phyloP scores from a whole-genome alignment of 2,797 vertebrate species.

The Apogon talboti region DNA sequence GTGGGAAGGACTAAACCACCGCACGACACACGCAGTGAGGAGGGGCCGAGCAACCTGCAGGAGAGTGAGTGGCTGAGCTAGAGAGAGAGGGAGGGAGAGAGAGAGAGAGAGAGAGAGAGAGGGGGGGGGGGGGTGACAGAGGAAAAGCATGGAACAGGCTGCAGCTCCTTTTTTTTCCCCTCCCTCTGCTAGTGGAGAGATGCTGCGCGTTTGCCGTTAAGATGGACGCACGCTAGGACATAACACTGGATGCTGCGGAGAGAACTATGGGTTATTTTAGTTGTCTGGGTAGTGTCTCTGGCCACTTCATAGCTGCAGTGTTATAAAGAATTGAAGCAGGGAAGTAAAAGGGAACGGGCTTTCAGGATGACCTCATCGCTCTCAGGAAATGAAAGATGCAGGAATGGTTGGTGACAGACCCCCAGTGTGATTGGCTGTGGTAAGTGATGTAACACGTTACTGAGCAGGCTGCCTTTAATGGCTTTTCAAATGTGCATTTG shows the following conservation, averaged over 20 bases:
- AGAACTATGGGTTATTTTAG: conserved; percentile 17
- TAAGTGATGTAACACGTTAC: conserved; percentile 98
- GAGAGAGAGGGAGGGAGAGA: conserved; percentile 28
- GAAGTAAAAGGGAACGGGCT: conserved; percentile 19
- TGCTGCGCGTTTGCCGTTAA: conserved; percentile 23
- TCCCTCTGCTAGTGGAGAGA: conserved; percentile 36
- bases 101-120: conserved; percentile 23
- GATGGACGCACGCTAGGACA: conserved; percentile 28
- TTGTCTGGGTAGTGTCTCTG: background rate
- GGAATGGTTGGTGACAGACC: conserved; percentile 92
- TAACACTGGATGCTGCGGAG: conserved; percentile 21
- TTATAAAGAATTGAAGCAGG: conserved; percentile 16
- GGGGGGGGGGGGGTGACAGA: conserved; percentile 49
- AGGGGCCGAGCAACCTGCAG: conserved; percentile 82
- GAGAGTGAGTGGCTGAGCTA: conserved; percentile 57
- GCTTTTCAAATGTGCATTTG: conserved; percentile 87
- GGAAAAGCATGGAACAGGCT: conserved; percentile 66
- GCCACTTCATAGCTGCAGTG: conserved; percentile 5
- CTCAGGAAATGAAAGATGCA: conserved; percentile 82
- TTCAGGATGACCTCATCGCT: conserved; percentile 80
- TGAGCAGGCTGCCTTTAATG: conserved; percentile 88
- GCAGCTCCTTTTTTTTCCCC: conserved; percentile 48
- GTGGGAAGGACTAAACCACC: conserved; percentile 82
- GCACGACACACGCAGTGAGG: conserved; percentile 70
- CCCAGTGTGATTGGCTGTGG: conserved; percentile 93